Percentiles rank a stretch among this genome's conserved stretches.
Conservation (phyloP, 2,113 vertebrate genomes). For the Aegotheles bennettii region DNA sequence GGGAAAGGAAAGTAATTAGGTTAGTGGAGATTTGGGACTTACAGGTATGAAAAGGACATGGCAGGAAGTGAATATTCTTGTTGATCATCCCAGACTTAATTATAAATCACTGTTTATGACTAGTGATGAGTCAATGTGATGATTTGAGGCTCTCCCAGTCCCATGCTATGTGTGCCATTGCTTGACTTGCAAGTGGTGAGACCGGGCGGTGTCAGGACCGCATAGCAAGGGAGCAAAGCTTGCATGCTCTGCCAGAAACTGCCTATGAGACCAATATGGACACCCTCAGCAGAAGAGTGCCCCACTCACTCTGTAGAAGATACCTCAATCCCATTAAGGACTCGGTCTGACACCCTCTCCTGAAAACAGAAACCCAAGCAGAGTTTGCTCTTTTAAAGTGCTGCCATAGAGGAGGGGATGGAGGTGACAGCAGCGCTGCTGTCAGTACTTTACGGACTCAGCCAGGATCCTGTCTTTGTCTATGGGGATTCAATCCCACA, state of each 20-base stretch:
- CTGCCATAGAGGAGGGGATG: not conserved
- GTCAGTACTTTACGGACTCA: not conserved
- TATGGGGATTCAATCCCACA: not conserved
- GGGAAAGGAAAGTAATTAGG: not conserved
- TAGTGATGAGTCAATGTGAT: not conserved
- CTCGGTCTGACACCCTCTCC: not conserved
- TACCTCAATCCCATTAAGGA: not conserved
- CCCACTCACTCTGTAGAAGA: not conserved
- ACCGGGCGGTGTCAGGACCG: accelerated
- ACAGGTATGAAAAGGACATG: not conserved
- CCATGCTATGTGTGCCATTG: not conserved
- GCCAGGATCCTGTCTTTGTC: not conserved
- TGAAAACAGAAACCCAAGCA: not conserved
- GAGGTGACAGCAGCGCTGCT: not conserved
- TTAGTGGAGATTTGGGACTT: not conserved
- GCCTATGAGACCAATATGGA: not conserved
- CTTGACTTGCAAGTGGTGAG: not conserved
- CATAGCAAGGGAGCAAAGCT: not conserved
- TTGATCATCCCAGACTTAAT: not conserved
- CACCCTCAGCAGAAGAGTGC: not conserved
- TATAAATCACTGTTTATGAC: not conserved
- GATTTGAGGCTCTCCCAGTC: not conserved
- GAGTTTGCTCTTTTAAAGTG: not conserved
- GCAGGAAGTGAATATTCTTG: not conserved
- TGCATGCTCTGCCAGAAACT: not conserved